Percentiles rank a stretch among this genome's conserved stretches.
Evolutionary conservation across 2,888 invertebrate genomes (phyloP).

Genomic region (Netelia inedita): DNA sequence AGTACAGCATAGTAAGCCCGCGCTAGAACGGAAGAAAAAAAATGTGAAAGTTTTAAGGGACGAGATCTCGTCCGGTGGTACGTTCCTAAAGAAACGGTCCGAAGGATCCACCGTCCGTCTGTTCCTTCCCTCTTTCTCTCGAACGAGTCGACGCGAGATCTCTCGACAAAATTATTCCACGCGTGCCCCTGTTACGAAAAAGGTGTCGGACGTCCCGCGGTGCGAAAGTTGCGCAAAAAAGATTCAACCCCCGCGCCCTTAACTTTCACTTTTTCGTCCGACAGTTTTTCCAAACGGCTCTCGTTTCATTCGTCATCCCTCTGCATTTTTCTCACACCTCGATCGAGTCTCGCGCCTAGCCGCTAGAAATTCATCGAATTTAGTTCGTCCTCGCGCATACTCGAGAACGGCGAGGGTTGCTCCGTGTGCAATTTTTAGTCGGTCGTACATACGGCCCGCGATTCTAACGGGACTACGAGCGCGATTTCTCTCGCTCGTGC

Average conservation of each 20-base stretch:
- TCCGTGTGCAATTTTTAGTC: not conserved
- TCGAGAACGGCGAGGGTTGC: conserved; percentile 1
- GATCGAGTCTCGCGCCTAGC: conserved; percentile 23
- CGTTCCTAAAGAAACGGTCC: conserved; percentile 51
- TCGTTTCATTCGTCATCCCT: conserved; percentile 17
- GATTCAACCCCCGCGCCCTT: conserved; percentile 57
- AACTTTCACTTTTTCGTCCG: conserved; percentile 67
- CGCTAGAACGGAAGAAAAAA: conserved; percentile 62
- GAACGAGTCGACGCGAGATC: conserved; percentile 3
- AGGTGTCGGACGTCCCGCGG: conserved; percentile 79
- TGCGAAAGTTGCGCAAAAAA: conserved; percentile 79
- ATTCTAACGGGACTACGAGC: conserved; percentile 4
- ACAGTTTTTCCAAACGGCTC: conserved; percentile 51
- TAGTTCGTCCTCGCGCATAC: conserved; percentile 41
- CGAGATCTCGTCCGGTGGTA: conserved; percentile 27
- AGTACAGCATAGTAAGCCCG: conserved; percentile 28
- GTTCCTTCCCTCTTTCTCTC: conserved; percentile 29
- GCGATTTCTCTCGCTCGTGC: conserved; percentile 41
- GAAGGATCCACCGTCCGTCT: conserved; percentile 25
- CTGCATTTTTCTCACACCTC: not conserved
- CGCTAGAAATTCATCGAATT: conserved; percentile 30
- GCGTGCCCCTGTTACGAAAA: conserved; percentile 59
- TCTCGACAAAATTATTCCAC: conserved; percentile 30
- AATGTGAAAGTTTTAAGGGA: conserved; percentile 80
- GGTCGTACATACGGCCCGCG: not conserved